Conservation (phyloP, 2,113 vertebrate genomes). For the Natator depressus region DNA sequence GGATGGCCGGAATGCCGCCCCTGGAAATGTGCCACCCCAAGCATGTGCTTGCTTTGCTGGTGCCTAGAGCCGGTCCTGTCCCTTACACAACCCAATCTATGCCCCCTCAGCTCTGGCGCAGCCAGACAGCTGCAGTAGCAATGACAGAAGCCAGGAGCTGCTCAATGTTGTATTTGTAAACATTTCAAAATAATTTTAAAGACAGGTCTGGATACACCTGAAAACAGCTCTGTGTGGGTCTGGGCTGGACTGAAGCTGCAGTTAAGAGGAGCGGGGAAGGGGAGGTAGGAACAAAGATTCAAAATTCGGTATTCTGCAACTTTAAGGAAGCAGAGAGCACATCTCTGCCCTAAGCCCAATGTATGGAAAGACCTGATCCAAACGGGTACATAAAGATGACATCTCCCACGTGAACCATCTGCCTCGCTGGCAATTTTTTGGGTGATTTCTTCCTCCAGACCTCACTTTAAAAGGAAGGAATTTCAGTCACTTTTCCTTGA, state of each 20-base stretch:
- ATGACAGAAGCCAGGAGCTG: not conserved
- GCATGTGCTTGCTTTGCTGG: no score
- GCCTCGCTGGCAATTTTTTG: not conserved
- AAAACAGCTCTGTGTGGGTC: not conserved
- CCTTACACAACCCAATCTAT: not conserved
- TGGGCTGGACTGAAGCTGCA: not conserved
- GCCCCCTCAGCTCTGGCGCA: not conserved
- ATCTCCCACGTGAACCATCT: not conserved
- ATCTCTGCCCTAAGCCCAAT: not conserved
- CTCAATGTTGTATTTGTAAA: not conserved
- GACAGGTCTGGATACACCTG: not conserved
- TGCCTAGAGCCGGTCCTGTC: not conserved
- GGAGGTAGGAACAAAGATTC: not conserved
- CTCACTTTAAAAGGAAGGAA: not conserved
- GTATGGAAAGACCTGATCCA: not conserved
- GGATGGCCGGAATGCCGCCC: no score
- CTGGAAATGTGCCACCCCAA: no score
- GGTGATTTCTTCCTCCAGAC: not conserved
- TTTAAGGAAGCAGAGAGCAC: not conserved
- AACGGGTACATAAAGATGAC: not conserved
- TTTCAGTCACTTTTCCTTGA: not conserved
- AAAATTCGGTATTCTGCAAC: not conserved
- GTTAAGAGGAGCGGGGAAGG: not conserved
- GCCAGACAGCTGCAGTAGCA: conserved; percentile 31
- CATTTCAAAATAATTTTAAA: not conserved